Conservation (phyloP, 2,113 vertebrate species). For the Agapornis roseicollis region DNA sequence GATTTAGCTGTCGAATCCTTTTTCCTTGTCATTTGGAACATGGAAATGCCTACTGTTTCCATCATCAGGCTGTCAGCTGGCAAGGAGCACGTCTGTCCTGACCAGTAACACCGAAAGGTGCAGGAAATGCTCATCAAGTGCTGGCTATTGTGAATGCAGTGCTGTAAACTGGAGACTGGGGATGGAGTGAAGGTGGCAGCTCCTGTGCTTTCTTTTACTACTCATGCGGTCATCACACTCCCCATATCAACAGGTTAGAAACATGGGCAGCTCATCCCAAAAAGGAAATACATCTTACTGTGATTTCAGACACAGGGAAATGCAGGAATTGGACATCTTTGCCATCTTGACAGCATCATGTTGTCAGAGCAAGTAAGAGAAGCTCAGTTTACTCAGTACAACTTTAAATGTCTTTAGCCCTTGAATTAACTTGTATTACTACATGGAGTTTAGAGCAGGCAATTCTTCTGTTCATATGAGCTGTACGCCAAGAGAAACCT, state of each 20-base stretch:
- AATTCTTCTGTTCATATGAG: neutral
- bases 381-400: neutral
- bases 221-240: fast-evolving
- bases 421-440: neutral
- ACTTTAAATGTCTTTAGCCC: neutral
- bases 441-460: neutral
- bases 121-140: neutral
- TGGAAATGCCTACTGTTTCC: neutral
- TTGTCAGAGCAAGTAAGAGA: neutral
- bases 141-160: neutral
- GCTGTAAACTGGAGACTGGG: fast-evolving
- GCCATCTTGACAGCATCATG: neutral
- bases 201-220: fast-evolving
- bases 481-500: neutral
- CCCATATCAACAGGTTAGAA: neutral
- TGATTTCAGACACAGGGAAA: neutral
- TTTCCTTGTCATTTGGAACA: neutral
- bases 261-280: neutral
- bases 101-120: neutral
- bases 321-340: fast-evolving
- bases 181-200: neutral
- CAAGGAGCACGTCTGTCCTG: neutral
- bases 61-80: fast-evolving
- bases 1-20: neutral
- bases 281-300: no score